These are phyloP conservation scores for Spodoptera exigua DNA, from an alignment of 2,888 invertebrate genomes.

Conservation along the genomic window DNA sequence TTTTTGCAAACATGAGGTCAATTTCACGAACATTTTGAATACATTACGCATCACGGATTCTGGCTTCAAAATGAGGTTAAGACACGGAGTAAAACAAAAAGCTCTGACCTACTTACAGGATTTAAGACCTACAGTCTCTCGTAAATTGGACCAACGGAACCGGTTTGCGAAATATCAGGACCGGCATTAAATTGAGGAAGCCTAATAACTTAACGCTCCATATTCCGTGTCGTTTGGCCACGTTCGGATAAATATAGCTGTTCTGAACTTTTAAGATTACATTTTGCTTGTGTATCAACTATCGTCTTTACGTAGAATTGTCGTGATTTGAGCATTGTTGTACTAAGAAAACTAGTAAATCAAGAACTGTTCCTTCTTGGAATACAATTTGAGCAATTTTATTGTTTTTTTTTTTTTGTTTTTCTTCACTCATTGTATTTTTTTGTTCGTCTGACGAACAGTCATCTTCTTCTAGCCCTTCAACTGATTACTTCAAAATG, in stretches of 20 bases:
- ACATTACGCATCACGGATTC: neutral
- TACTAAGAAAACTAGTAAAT: no score
- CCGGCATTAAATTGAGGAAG: constrained; percentile 78
- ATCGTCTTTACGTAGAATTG: no score
- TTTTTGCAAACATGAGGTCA: no score
- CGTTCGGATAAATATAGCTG: constrained; percentile 51
- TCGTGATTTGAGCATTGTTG: no score
- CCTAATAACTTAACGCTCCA: constrained; percentile 71
- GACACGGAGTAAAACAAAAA: constrained; percentile 13
- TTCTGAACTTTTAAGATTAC: constrained; percentile 50
- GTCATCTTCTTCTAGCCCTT: no score
- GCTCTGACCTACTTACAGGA: constrained; percentile 28
- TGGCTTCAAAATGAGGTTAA: neutral
- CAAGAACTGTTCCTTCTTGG: no score
- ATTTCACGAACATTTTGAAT: neutral
- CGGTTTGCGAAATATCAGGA: constrained; percentile 71
- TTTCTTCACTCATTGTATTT: no score
- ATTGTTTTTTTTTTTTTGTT: no score
- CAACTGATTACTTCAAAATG: no score
- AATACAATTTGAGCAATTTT: no score
- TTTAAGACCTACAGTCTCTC: constrained; percentile 23
- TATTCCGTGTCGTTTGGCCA: constrained; percentile 60
- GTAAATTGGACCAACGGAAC: constrained; percentile 57
- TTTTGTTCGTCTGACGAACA: no score
- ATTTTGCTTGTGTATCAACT: neutral